Percentiles rank a stretch among this genome's conserved stretches.
phyloP scores from a whole-genome alignment of 2,797 vertebrate species.

The Mormyrops attenuatus region DNA sequence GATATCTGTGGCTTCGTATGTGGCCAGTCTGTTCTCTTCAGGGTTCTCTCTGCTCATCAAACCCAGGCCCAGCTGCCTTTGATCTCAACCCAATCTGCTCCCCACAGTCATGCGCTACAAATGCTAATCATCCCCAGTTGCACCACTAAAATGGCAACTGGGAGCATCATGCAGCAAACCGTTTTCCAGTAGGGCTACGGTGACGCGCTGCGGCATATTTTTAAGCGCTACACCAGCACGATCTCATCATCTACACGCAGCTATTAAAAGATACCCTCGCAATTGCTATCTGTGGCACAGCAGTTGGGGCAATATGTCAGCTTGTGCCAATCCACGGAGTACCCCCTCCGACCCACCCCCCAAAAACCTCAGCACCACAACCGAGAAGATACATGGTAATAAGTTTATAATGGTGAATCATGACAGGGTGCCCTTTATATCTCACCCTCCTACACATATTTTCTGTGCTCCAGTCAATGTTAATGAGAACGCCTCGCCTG shows the following conservation, averaged over 20 bases:
- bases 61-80: background rate
- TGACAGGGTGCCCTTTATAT: slow-evolving; percentile 43
- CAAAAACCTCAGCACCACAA: slow-evolving; percentile 26
- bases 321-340: background rate
- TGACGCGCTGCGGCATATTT: background rate
- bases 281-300: background rate
- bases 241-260: background rate
- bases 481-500: slow-evolving; percentile 38
- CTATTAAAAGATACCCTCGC: background rate
- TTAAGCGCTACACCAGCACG: background rate
- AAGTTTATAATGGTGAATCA: slow-evolving; percentile 35
- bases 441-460: slow-evolving; percentile 23
- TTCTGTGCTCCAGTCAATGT: slow-evolving; percentile 37
- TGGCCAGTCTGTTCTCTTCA: background rate
- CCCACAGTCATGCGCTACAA: background rate
- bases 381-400: slow-evolving; percentile 42
- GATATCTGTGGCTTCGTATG: background rate
- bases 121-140: background rate
- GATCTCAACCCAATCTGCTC: background rate
- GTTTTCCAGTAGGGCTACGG: background rate
- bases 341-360: background rate
- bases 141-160: background rate
- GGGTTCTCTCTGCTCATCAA: background rate
- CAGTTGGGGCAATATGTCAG: background rate
- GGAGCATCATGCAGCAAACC: background rate